Evolutionary conservation across 2,113 vertebrate genomes (phyloP), one percentile per base, ranked within the genome.

Genomic region (Passerina amoena): DNA sequence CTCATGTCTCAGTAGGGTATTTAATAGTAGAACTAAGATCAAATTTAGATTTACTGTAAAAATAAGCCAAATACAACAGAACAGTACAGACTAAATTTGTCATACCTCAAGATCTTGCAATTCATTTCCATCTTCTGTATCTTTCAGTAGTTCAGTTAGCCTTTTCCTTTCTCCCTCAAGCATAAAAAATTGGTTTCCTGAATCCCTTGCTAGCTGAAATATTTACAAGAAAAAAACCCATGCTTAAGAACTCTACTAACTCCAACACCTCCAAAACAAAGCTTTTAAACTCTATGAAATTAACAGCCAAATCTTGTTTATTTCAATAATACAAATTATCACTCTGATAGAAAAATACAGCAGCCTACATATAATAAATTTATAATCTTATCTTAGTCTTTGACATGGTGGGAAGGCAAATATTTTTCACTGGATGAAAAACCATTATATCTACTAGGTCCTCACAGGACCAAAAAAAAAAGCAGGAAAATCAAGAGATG

Each of bases 91-190:
- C 59, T 42, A 54, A 56, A 79, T 27, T 40, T 93, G 45, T 85
- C 95, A 65, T 97, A 98, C 98, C 95, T 98, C 97, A 96, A 97
- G 95, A 93, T 37, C 73, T 66, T 96, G 88, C 47, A 96, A 59
- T 61, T 94, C 96, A 13, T 11, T 91, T 53, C 79, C 97, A 85
- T 98, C 91, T 45, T 98, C 98, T 75, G 96, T 92, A 80, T 98
- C 98, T 95, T 91, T 97, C 83, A 99, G 88, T 54, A 99, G 98
- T 75, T 99, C 98, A 14, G 68, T 95, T 97, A 99, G 97, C 60
- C 98, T 98, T 89, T 97, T 96, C 95, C 97, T 98, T 96, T 99
- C 99, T 75, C 95, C 94, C 22, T 98, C 98, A 76, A 98, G 98
- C 98, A 99, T 97, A 95, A 96, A 86, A 92, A 98, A 93, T 33